Conservation (phyloP, 2,113 vertebrate genomes). For the Psittacula cyanocephala region DNA sequence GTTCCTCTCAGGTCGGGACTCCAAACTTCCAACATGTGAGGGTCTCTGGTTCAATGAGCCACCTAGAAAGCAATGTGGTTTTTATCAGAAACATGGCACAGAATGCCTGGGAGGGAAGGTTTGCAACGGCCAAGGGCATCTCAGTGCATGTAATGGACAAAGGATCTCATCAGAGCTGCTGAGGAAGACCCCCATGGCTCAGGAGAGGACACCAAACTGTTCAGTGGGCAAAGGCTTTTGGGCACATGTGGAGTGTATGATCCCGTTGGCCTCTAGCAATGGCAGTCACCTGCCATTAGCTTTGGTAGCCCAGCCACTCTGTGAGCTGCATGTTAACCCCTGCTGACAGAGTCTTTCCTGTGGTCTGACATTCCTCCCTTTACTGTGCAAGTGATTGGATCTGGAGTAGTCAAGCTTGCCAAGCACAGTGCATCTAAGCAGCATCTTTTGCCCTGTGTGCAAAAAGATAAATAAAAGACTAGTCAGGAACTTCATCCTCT, state of each 20-base stretch:
- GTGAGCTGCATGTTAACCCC: neutral
- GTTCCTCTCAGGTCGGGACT: neutral
- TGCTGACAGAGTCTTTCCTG: neutral
- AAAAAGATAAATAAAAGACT: neutral
- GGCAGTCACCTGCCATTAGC: neutral
- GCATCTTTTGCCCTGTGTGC: neutral
- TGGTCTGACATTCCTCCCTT: neutral
- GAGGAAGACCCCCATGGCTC: neutral
- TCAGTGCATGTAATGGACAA: neutral
- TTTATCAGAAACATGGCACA: neutral
- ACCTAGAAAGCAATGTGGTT: neutral
- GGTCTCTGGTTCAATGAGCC: neutral
- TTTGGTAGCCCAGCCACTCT: neutral
- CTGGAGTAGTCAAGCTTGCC: neutral
- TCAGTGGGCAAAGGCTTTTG: neutral
- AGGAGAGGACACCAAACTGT: neutral
- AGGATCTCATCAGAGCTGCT: neutral
- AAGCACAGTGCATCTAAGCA: neutral
- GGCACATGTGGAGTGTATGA: neutral
- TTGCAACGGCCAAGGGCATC: neutral
- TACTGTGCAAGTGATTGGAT: neutral
- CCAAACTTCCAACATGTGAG: neutral
- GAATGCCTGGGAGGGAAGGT: neutral
- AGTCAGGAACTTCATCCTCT: neutral
- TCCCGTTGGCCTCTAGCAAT: neutral